Percentiles rank a stretch among this genome's conserved stretches.
phyloP scores from a whole-genome alignment of 1,140 invertebrate genomes.

The Cotesia vestalis region DNA sequence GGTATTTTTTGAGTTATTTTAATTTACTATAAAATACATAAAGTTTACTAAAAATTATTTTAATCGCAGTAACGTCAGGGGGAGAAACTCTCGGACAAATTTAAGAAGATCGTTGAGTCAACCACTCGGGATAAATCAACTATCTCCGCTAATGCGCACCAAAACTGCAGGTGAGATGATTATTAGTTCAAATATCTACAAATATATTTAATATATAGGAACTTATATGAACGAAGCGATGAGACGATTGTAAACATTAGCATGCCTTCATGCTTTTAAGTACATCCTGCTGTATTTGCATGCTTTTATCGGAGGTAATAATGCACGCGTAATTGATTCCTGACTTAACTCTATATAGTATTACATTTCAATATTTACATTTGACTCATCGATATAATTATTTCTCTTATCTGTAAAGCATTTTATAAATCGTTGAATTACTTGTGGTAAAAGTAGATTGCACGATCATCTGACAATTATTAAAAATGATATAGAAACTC shows the following conservation, averaged over 20 bases:
- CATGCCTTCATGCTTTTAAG: not conserved
- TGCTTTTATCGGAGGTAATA: not conserved
- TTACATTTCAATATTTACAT: constrained; percentile 4
- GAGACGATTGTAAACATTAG: not conserved
- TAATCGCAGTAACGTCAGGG: constrained; percentile 60
- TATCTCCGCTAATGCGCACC: constrained; percentile 68
- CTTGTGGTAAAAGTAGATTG: constrained; percentile 18
- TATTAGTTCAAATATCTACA: not conserved
- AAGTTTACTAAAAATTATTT: not conserved
- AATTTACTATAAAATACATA: constrained; percentile 1
- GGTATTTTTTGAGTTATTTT: not conserved
- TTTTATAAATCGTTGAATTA: not conserved
- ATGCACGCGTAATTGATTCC: constrained; percentile 19
- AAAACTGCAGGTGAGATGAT: constrained; percentile 64
- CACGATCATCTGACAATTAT: not conserved
- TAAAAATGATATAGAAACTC: not conserved
- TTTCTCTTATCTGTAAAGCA: constrained; percentile 14
- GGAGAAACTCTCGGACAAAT: constrained; percentile 67
- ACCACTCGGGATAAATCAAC: constrained; percentile 75
- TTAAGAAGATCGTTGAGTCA: constrained; percentile 76
- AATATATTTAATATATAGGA: not conserved
- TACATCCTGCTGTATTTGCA: not conserved
- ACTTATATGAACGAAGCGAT: not conserved
- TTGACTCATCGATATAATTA: constrained; percentile 25
- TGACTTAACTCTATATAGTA: too few species aligned